Base-by-base conservation (phyloP, 2,113 vertebrate species). In the Cavia aperea region DNA sequence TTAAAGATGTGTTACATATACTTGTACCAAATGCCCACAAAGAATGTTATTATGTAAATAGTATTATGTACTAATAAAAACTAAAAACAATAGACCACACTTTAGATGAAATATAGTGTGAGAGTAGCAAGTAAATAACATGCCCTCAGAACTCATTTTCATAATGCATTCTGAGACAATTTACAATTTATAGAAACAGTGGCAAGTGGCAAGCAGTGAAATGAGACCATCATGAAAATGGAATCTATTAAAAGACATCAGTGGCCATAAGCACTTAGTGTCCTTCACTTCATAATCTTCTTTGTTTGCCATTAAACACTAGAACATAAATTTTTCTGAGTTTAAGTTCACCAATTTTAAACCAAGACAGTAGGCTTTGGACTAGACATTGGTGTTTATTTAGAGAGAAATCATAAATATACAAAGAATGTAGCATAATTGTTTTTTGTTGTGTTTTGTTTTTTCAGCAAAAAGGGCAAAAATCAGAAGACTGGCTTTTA, bases 381-480 rank as follows among this genome's bases (percentile, higher is more conserved):
- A 82, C 23, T 70, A 91, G 83, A 77, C 68, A 88, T 36, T 87
- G 65, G 43, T 39, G 16, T 70, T 94, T 77, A 73, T 91, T 60
- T 49, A 86, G 65, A 92, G 39, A 83, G 15, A 85, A 93, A 85
- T 78, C 26, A 81, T 63, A 75, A 86, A 85, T 73, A 85, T 62
- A 85, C 6, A 82, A 31, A 94, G 3, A 95, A 85, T 36, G 5
- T 4, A 77, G 15, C 33, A 78, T 46, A 81, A 43, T 49, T 82
- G 43, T 0, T 8, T 56, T 29, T n/a, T 68, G 65, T 33, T 68
- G 36, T 88, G 54, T 29, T 82, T 78, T 62, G 43, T 65, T 75
- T 93, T 93, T 63, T 14, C 33, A 43, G 68, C 51, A 1, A 89
- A 82, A 77, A 21, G 63, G 81, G 46, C 4, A 49, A 72, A 66